Conservation (phyloP, 2,797 vertebrate genomes). For the Poeciliopsis presidionis region DNA sequence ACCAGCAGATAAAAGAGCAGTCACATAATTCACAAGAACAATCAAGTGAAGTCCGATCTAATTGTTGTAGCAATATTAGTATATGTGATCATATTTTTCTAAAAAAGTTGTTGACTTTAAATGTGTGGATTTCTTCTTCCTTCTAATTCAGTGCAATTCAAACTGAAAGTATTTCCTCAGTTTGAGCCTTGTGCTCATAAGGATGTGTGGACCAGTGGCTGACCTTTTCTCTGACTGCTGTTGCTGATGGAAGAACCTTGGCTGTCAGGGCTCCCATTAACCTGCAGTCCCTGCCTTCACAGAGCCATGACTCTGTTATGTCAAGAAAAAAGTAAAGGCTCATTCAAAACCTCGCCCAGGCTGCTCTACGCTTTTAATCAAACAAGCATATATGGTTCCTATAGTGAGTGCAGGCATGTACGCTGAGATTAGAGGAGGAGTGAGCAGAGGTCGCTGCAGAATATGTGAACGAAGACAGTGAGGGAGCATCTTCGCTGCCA, state of each 20-base stretch:
- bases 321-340: slow-evolving; percentile 65
- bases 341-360: slow-evolving; percentile 40
- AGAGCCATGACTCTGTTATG: slow-evolving; percentile 56
- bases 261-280: slow-evolving; percentile 71
- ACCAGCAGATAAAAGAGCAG: too few relatives aligned
- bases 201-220: slow-evolving; percentile 26
- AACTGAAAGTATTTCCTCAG: slow-evolving; percentile 7
- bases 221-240: slow-evolving; percentile 58
- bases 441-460: slow-evolving; percentile 27
- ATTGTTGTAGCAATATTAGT: not conserved
- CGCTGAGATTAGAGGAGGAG: slow-evolving; percentile 33
- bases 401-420: slow-evolving; percentile 24
- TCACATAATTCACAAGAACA: too few relatives aligned
- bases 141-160: slow-evolving; percentile 19
- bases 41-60: too few relatives aligned
- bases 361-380: slow-evolving; percentile 56
- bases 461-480: slow-evolving; percentile 18
- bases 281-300: slow-evolving; percentile 48
- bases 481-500: slow-evolving; percentile 20
- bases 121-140: slow-evolving; percentile 5
- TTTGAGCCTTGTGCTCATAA: slow-evolving; percentile 51
- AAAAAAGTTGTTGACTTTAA: slow-evolving; percentile 17
- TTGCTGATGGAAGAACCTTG: slow-evolving; percentile 58
- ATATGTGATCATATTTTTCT: not conserved
- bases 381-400: slow-evolving; percentile 42